Percentiles rank a stretch among this genome's conserved stretches.
Evolutionary conservation across 2,888 invertebrate species (phyloP).

Genomic region (Camptogramma bilineatum): DNA sequence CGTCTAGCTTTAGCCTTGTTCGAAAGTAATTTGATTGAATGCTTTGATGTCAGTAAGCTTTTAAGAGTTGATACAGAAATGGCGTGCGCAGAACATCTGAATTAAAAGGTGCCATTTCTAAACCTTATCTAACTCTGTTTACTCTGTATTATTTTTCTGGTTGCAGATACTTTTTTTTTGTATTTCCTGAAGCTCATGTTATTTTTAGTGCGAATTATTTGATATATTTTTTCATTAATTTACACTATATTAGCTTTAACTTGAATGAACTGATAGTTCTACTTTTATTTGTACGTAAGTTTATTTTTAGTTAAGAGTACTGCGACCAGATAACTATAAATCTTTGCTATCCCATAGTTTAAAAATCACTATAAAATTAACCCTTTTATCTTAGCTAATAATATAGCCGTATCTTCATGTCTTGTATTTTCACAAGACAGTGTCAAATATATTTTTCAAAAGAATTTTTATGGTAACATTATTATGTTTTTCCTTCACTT

Average conservation of each 20-base stretch:
- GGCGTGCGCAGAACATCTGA: conserved; percentile 7
- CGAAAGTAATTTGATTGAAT: conserved; percentile 3
- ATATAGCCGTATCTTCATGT: conserved; percentile 4
- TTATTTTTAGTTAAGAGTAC: conserved; percentile 22
- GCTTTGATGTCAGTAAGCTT: conserved; percentile 7
- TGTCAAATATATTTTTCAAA: neutral
- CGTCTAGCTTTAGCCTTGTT: conserved; percentile 3
- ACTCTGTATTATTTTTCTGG: conserved; percentile 13
- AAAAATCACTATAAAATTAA: conserved; percentile 5
- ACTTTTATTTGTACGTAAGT: conserved; percentile 32
- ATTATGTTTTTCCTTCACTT: neutral
- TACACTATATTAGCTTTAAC: conserved; percentile 22
- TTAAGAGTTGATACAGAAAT: conserved; percentile 20
- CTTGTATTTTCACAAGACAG: neutral
- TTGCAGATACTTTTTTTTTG: conserved; percentile 19
- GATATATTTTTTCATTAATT: conserved; percentile 13
- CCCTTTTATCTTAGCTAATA: conserved; percentile 1
- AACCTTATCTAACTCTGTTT: conserved; percentile 15
- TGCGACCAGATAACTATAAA: conserved; percentile 29
- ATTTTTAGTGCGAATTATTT: conserved; percentile 15
- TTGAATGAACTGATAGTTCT: conserved; percentile 41
- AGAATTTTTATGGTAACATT: neutral
- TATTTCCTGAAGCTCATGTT: conserved; percentile 9
- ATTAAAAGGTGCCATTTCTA: conserved; percentile 29
- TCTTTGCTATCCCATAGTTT: conserved; percentile 19